Evolutionary conservation across 2,888 invertebrate genomes (phyloP), one percentile per base, ranked within the genome.

Genomic region (Patella depressa): DNA sequence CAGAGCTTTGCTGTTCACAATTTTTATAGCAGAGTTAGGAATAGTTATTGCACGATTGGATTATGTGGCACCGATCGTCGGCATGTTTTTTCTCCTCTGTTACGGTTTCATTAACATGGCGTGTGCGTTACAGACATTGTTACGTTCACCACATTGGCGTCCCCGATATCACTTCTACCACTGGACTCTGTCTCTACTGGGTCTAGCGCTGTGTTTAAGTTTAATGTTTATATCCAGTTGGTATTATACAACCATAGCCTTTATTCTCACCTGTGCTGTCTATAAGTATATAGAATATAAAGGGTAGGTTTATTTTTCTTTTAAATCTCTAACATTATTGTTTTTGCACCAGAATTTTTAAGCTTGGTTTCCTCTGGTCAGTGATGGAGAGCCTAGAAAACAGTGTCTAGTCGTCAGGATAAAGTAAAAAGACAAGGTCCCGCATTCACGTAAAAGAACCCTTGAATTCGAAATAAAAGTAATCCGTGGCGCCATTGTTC

Each of bases 21-120:
- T 85, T 9, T 74, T 83, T 81, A 93, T 93, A 75, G 92, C 92
- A 57, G 92, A 92, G 85, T 74, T 91, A 53, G 93, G 93, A 55
- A 98, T 99, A 88, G 93, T 99, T 73, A 94, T 99, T 75, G 94
- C 98, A 72, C 98, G 98, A 91, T 96, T 99, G 75, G 99, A 99
- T 92, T 95, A 97, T 89, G 94, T 99, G 86, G 98, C 99, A 2
- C 99, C 99, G 0, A 94, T 98, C 78, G 94, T 98, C 34, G 98
- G 98, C 79, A 98, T 98, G 89, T 99, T 99, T 93, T 99, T 99
- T 94, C 94, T 99, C 82, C 98, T 99, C 98, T 99, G 99, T 93
- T 99, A 99, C 92, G 97, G 98, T 76, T 99, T 99, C 92, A 98
- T 99, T 19, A 99, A 99, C 92, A 93, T 99, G 76, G 99, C 99